phyloP scores from a whole-genome alignment of 2,888 invertebrate species.

The Allophyes oxyacanthae region DNA sequence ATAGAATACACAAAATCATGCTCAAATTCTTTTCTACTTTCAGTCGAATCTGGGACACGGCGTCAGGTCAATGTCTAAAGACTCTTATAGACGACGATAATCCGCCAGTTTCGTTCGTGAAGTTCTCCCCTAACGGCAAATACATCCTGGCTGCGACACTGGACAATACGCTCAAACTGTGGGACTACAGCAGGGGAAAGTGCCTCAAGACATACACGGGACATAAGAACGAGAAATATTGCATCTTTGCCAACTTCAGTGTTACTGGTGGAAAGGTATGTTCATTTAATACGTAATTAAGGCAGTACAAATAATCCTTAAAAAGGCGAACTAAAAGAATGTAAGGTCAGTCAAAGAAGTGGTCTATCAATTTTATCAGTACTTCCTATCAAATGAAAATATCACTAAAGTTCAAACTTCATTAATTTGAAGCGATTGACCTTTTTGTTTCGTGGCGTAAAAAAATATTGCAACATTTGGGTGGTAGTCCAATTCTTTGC shows the following conservation, averaged over 20 bases:
- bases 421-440: too few species aligned
- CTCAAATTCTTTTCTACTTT: slow-evolving; percentile 59
- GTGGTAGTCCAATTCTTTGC: too few species aligned
- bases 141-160: slow-evolving; percentile 99
- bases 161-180: slow-evolving; percentile 99
- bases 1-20: background rate
- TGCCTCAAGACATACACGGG: slow-evolving; percentile 99
- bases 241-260: slow-evolving; percentile 99
- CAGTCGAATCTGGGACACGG: slow-evolving; percentile 99
- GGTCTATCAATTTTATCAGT: too few species aligned
- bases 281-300: slow-evolving; percentile 37
- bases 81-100: slow-evolving; percentile 99
- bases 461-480: too few species aligned
- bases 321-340: too few species aligned
- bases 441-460: too few species aligned
- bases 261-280: slow-evolving; percentile 99
- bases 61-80: slow-evolving; percentile 99
- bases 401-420: too few species aligned
- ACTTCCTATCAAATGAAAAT: too few species aligned
- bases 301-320: too few species aligned
- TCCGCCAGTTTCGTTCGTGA: slow-evolving; percentile 99
- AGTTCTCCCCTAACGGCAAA: slow-evolving; percentile 99
- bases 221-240: slow-evolving; percentile 99
- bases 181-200: slow-evolving; percentile 99
- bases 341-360: too few species aligned